A percentile compares a stretch with the other conserved stretches of the same genome.
Conservation (phyloP, 2,888 invertebrate species). For the Linnaemya tessellans region DNA sequence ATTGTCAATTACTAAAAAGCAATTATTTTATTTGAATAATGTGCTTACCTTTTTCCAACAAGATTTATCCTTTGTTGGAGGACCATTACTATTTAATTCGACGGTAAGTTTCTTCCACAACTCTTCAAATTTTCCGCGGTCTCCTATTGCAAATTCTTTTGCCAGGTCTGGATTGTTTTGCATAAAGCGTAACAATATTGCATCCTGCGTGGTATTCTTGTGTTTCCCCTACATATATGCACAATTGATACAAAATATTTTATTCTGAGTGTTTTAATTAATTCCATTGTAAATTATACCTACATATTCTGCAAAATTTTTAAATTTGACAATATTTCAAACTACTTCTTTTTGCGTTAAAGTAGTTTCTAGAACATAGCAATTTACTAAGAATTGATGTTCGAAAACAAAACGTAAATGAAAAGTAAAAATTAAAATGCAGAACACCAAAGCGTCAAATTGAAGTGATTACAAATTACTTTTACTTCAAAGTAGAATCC, state of each 20-base stretch:
- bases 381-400: conserved; percentile 38
- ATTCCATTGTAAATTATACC: conserved; percentile 24
- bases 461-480: conserved; percentile 6
- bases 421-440: conserved; percentile 28
- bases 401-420: conserved; percentile 37
- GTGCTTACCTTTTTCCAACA: conserved; percentile 33
- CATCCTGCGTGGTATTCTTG: conserved; percentile 10
- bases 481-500: no score
- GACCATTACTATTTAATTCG: no score
- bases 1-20: conserved; percentile 7
- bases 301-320: conserved; percentile 19
- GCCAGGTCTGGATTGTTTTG: conserved; percentile 24
- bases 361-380: conserved; percentile 37
- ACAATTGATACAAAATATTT: conserved; percentile 2
- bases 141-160: conserved; percentile 31
- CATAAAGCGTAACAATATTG: conserved; percentile 28
- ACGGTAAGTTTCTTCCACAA: conserved; percentile 26
- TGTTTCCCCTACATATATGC: conserved; percentile 1
- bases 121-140: conserved; percentile 20
- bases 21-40: conserved; percentile 20
- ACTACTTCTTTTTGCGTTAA: conserved; percentile 21
- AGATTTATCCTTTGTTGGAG: conserved; percentile 29
- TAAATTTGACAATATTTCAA: no score
- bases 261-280: conserved; percentile 9
- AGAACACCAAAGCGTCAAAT: conserved; percentile 1